A percentile compares a stretch with the other conserved stretches of the same genome.
Evolutionary conservation across 1,140 invertebrate species (phyloP).

Genomic region (Metaphire vulgaris): DNA sequence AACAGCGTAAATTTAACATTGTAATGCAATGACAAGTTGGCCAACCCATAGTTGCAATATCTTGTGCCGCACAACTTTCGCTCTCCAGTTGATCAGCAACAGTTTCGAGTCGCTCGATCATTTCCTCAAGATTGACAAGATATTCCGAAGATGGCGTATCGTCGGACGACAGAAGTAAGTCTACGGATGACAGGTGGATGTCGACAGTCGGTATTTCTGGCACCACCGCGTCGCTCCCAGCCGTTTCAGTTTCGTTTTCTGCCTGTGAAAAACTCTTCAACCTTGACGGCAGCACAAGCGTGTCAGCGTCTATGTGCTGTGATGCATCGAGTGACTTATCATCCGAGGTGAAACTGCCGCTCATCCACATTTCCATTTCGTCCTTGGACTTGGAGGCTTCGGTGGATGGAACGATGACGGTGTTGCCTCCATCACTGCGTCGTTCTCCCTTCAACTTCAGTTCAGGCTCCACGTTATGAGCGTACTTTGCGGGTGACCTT

Average conservation of each 20-base stretch:
- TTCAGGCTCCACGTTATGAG: background rate
- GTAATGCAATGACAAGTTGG: too few species aligned
- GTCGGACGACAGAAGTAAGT: background rate
- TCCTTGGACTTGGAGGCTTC: background rate
- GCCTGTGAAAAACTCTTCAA: background rate
- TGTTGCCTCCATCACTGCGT: background rate
- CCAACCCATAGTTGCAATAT: background rate
- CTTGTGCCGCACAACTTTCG: background rate
- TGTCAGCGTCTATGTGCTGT: background rate
- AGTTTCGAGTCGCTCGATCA: background rate
- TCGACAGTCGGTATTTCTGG: background rate
- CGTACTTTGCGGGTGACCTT: background rate
- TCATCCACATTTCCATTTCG: background rate
- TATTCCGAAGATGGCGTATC: background rate
- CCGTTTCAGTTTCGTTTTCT: background rate
- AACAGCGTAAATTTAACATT: too few species aligned
- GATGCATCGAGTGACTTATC: background rate
- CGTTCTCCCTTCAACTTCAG: background rate
- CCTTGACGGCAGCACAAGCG: background rate
- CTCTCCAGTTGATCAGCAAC: background rate
- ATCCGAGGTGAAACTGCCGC: background rate
- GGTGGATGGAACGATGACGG: background rate
- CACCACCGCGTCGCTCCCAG: background rate
- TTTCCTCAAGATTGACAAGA: background rate
- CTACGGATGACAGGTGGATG: background rate